These are phyloP conservation scores for Poecilia velifera DNA, from an alignment of 2,797 vertebrate genomes.

Conservation along the genomic window DNA sequence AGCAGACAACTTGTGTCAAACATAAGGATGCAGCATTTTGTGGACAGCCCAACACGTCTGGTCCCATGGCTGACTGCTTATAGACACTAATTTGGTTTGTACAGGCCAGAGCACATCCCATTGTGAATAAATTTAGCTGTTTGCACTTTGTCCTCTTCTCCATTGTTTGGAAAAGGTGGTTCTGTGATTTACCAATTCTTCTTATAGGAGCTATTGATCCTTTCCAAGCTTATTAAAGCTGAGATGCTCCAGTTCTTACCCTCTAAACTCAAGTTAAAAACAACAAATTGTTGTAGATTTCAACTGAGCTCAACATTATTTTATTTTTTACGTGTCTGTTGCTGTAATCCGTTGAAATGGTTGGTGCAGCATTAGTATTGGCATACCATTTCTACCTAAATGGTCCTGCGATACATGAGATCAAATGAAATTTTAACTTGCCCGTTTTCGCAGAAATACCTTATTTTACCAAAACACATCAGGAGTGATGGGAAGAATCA, in stretches of 20 bases:
- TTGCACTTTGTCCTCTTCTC: not conserved
- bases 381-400: conserved; percentile 35
- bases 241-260: not conserved
- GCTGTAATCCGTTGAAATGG: not conserved
- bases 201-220: not conserved
- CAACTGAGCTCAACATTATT: not conserved
- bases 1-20: not conserved
- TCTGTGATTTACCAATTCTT: not conserved
- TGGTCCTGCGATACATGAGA: conserved; percentile 10
- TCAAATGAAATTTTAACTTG: conserved; percentile 9
- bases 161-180: not conserved
- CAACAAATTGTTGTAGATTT: not conserved
- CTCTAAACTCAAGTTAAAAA: not conserved
- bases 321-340: not conserved
- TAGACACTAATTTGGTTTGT: not conserved
- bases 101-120: not conserved
- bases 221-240: not conserved
- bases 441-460: not conserved
- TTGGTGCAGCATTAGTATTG: not conserved
- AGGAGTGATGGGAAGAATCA: conserved; percentile 22
- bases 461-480: conserved; percentile 23
- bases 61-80: not conserved
- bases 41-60: not conserved
- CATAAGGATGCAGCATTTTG: not conserved
- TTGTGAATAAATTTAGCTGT: not conserved